Percentiles rank a stretch among this genome's conserved stretches.
Evolutionary conservation across 2,113 vertebrate genomes (phyloP).

Genomic region (Scomber japonicus): DNA sequence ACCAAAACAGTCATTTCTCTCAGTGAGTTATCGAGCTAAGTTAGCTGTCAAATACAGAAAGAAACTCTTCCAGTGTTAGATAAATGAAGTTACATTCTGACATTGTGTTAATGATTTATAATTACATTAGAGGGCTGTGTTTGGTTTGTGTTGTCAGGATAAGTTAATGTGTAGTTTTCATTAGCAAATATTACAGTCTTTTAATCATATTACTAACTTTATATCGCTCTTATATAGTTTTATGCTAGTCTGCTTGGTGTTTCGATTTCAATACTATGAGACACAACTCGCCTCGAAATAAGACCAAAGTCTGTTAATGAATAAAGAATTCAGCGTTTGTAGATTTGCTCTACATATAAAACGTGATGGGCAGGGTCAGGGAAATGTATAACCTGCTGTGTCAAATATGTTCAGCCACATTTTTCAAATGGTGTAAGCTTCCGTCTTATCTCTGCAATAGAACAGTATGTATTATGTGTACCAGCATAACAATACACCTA

Average conservation of each 20-base stretch:
- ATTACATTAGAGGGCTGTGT: background rate
- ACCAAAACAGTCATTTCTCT: background rate
- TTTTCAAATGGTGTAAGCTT: background rate
- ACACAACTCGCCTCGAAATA: too few relatives aligned
- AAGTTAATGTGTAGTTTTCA: background rate
- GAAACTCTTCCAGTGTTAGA: background rate
- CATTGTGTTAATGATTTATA: background rate
- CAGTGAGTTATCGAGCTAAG: background rate
- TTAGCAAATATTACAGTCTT: background rate
- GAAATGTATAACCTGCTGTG: background rate
- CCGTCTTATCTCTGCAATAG: background rate
- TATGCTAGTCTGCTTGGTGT: background rate
- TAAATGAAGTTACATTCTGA: background rate
- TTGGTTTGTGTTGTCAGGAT: background rate
- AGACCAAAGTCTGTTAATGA: too few relatives aligned
- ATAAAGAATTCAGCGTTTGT: too few relatives aligned
- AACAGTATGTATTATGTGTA: slow-evolving; percentile 8
- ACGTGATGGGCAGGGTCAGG: too few relatives aligned
- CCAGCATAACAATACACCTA: background rate
- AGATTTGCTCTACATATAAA: background rate
- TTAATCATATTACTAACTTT: background rate
- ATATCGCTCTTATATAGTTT: background rate
- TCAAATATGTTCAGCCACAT: background rate
- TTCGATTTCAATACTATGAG: too few relatives aligned
- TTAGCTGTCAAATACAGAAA: background rate